Evolutionary conservation across 2,113 vertebrate genomes (phyloP).

Genomic region (Odocoileus hemionus): DNA sequence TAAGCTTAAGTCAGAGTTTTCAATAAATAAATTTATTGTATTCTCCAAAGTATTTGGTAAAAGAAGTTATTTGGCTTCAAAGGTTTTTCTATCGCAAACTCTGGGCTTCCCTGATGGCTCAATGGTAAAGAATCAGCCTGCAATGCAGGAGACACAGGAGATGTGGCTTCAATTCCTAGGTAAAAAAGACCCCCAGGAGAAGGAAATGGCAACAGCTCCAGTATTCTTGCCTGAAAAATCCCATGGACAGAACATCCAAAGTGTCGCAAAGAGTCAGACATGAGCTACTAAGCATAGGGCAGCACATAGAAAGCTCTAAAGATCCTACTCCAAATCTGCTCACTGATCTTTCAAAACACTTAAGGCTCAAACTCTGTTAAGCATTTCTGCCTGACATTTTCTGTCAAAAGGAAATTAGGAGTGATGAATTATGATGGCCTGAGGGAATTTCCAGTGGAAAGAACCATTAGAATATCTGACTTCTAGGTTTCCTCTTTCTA

Average conservation of each 20-base stretch:
- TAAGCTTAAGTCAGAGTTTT: background rate
- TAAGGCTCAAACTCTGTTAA: slow-evolving; percentile 45
- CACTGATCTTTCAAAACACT: slow-evolving; percentile 23
- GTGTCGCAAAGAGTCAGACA: background rate
- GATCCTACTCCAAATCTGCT: background rate
- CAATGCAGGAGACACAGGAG: background rate
- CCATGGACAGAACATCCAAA: background rate
- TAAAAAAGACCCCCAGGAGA: background rate
- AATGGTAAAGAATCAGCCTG: background rate
- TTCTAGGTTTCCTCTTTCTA: slow-evolving; percentile 30
- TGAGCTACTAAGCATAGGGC: background rate
- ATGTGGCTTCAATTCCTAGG: background rate
- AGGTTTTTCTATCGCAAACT: background rate
- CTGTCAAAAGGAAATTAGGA: slow-evolving; percentile 56
- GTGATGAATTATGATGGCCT: slow-evolving; percentile 63
- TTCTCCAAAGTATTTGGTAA: background rate
- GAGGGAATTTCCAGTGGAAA: slow-evolving; percentile 46
- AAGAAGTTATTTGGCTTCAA: background rate
- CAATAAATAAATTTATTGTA: background rate
- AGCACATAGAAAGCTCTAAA: background rate
- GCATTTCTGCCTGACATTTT: slow-evolving; percentile 56
- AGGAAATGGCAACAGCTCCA: background rate
- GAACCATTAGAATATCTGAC: slow-evolving; percentile 39
- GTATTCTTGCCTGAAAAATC: background rate
- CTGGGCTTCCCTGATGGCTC: background rate